These are phyloP conservation scores for Bombus sibiricus DNA, from an alignment of 1,140 invertebrate genomes.

Conservation along the genomic window DNA sequence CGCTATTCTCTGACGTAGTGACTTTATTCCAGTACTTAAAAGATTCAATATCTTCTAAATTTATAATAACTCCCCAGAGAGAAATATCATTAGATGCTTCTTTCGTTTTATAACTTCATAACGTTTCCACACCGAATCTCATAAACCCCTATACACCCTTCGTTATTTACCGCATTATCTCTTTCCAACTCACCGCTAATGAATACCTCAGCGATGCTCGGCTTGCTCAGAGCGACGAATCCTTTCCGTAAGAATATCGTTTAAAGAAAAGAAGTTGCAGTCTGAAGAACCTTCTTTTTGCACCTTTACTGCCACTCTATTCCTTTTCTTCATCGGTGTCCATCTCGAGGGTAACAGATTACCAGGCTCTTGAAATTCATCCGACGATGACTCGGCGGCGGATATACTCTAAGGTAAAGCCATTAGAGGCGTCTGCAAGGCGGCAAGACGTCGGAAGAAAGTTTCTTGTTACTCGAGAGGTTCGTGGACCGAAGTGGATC, in stretches of 20 bases:
- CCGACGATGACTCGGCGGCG: conserved; percentile 18
- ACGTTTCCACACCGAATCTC: background rate
- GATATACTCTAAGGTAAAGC: conserved; percentile 31
- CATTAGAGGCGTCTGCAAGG: conserved; percentile 34
- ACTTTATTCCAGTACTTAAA: background rate
- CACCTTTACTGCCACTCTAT: background rate
- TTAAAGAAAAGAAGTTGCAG: conserved; percentile 5
- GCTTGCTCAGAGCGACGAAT: background rate
- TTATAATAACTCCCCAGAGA: background rate
- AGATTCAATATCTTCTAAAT: background rate
- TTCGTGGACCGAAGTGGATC: conserved; percentile 23
- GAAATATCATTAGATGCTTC: background rate
- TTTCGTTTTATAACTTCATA: background rate
- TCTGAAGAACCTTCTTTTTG: background rate
- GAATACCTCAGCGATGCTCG: background rate
- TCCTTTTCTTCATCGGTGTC: background rate
- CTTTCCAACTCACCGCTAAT: background rate
- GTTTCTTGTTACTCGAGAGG: conserved; percentile 21
- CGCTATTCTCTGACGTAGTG: background rate
- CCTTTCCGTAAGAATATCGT: background rate
- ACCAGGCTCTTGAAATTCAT: conserved; percentile 33
- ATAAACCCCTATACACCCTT: background rate
- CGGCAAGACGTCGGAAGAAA: conserved; percentile 26
- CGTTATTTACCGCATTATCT: background rate
- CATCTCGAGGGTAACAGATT: conserved; percentile 40